phyloP scores from a whole-genome alignment of 2,888 invertebrate genomes.

The Hydroisotoma schaefferi region DNA sequence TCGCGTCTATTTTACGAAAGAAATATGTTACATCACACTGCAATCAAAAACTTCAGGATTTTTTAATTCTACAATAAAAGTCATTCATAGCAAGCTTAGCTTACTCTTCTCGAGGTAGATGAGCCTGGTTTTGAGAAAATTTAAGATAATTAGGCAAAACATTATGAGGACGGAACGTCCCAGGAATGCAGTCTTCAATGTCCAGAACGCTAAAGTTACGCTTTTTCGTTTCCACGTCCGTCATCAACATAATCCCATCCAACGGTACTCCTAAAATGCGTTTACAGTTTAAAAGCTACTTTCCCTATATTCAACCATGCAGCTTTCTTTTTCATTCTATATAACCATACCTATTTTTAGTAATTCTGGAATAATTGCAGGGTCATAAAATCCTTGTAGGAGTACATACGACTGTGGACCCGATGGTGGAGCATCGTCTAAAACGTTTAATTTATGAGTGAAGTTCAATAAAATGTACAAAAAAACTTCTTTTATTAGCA shows the following conservation, averaged over 20 bases:
- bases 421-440: conserved; percentile 38
- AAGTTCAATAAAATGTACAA: neutral
- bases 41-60: neutral
- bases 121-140: conserved; percentile 11
- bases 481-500: neutral
- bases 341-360: conserved; percentile 30
- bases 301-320: too few relatives aligned
- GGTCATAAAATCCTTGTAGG: conserved; percentile 44
- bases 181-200: conserved; percentile 42
- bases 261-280: conserved; percentile 23
- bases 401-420: conserved; percentile 37
- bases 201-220: conserved; percentile 41
- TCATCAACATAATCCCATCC: conserved; percentile 40
- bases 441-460: neutral
- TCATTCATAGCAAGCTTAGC: neutral
- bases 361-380: conserved; percentile 33
- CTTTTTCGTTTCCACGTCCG: conserved; percentile 26
- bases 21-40: too few relatives aligned
- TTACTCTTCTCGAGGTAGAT: neutral
- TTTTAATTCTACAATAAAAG: neutral
- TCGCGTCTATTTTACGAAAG: neutral
- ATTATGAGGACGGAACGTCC: conserved; percentile 31
- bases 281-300: neutral
- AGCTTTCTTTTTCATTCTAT: neutral
- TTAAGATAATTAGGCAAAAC: conserved; percentile 33